These are phyloP conservation scores for Autographa pulchrina DNA, from an alignment of 2,888 invertebrate species.

Conservation along the genomic window DNA sequence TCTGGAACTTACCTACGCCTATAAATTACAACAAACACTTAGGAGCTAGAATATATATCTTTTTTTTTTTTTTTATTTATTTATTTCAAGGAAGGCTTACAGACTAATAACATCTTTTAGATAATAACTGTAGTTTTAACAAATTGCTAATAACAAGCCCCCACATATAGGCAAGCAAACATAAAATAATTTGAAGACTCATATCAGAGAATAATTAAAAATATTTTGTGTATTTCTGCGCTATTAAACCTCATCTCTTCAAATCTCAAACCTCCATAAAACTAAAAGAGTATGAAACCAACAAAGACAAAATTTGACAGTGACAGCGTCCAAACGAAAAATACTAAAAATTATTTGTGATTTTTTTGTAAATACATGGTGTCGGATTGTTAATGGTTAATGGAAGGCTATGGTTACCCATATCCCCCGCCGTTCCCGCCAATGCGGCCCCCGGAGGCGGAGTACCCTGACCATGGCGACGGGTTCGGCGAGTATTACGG, in stretches of 20 bases:
- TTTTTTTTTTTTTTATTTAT: too few species aligned
- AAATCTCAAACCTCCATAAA: not conserved
- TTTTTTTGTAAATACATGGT: slow-evolving; percentile 48
- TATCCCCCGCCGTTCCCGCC: slow-evolving; percentile 72
- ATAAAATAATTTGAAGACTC: too few species aligned
- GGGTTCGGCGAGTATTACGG: slow-evolving; percentile 81
- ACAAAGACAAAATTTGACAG: slow-evolving; percentile 70
- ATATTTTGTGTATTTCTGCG: not conserved
- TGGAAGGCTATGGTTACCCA: slow-evolving; percentile 79
- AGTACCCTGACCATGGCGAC: slow-evolving; percentile 81
- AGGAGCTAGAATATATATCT: too few species aligned
- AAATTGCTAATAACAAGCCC: too few species aligned
- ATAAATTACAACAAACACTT: not conserved
- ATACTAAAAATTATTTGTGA: slow-evolving; percentile 63
- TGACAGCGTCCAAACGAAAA: slow-evolving; percentile 56
- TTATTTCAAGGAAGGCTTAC: too few species aligned
- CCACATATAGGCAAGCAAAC: too few species aligned
- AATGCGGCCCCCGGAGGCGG: slow-evolving; percentile 66
- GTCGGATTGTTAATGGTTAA: slow-evolving; percentile 62
- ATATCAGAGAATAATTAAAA: too few species aligned
- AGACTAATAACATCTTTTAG: too few species aligned
- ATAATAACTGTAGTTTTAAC: too few species aligned
- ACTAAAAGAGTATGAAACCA: slow-evolving; percentile 29
- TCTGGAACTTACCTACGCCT: not conserved
- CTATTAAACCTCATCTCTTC: not conserved